Percentiles rank a stretch among this genome's conserved stretches.
phyloP scores from a whole-genome alignment of 2,797 vertebrate species.

The Heliangelus exortis region DNA sequence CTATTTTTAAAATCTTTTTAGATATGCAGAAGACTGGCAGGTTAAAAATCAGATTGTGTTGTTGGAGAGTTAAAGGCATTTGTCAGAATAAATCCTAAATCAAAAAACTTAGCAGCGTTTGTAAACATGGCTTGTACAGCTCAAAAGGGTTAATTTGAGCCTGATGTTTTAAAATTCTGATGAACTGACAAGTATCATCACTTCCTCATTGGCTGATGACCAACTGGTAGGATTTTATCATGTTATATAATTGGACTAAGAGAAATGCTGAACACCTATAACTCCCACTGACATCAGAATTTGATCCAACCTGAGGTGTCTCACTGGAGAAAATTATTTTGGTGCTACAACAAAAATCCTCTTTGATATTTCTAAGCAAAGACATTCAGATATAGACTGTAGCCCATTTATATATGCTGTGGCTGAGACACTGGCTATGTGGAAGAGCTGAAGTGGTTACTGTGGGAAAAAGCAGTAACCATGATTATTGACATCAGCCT shows the following conservation, averaged over 20 bases:
- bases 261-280: background rate
- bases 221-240: background rate
- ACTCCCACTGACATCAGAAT: background rate
- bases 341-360: background rate
- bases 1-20: slow-evolving; percentile 16
- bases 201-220: background rate
- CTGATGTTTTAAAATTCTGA: background rate
- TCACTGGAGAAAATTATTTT: background rate
- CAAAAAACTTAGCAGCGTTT: background rate
- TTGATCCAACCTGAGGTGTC: background rate
- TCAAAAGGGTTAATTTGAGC: background rate
- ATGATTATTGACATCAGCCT: background rate
- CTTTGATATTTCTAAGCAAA: background rate
- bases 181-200: background rate
- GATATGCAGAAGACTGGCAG: background rate
- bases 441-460: background rate
- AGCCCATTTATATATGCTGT: background rate
- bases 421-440: background rate
- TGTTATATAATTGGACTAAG: background rate
- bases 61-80: background rate
- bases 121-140: background rate
- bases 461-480: background rate
- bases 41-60: background rate
- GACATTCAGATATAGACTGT: background rate
- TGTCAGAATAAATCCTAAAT: background rate